Percentiles rank a stretch among this genome's conserved stretches.
These are phyloP conservation scores for Atta colombica DNA, from an alignment of 1,140 invertebrate genomes.

Conservation along the genomic window DNA sequence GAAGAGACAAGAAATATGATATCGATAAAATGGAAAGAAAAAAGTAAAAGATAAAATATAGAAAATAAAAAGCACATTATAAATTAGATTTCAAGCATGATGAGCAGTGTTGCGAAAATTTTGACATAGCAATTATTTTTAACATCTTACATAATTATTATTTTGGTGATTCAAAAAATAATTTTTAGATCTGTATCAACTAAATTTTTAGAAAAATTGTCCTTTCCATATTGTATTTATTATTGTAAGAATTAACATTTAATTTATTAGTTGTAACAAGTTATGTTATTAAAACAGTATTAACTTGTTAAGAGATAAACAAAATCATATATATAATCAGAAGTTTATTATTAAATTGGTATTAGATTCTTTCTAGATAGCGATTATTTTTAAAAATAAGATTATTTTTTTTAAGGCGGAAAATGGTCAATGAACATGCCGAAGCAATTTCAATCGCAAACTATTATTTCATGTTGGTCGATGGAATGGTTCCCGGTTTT, in stretches of 20 bases:
- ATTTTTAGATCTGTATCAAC: too few species aligned
- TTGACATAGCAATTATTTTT: too few species aligned
- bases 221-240: neutral
- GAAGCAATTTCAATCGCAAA: conserved; percentile 79
- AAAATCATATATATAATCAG: neutral
- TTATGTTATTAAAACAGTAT: neutral
- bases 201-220: too few species aligned
- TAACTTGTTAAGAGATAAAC: conserved; percentile 4
- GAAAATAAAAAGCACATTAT: too few species aligned
- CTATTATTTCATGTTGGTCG: conserved; percentile 78
- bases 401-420: neutral
- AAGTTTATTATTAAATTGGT: conserved; percentile 7
- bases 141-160: too few species aligned
- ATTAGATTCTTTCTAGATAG: neutral
- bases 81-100: too few species aligned
- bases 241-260: neutral
- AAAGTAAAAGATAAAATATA: too few species aligned
- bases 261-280: neutral
- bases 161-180: too few species aligned
- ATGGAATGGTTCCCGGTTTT: conserved; percentile 77
- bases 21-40: too few species aligned
- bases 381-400: conserved; percentile 3
- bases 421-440: conserved; percentile 49
- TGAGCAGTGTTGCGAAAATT: too few species aligned
- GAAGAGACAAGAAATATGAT: too few species aligned